Percentiles rank a stretch among this genome's conserved stretches.
Evolutionary conservation across 92 coral and sea anemone species (phyloP).

Genomic region (Palythoa caribaeorum): DNA sequence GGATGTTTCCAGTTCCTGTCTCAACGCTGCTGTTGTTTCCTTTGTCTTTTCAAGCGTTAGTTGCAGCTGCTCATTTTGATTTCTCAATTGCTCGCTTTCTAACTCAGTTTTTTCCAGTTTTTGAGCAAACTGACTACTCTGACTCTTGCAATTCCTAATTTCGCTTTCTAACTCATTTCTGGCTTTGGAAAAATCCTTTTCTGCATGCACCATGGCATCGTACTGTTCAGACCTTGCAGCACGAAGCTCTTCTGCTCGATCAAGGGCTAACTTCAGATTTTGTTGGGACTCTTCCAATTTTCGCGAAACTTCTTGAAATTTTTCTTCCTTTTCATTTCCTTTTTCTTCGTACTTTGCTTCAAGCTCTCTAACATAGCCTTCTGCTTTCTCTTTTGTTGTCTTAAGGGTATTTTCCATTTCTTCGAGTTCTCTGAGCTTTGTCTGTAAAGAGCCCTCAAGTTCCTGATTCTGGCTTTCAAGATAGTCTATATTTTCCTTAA

Average conservation of each 20-base stretch:
- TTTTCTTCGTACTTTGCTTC: constrained; percentile 18
- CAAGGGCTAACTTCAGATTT: constrained; percentile 37
- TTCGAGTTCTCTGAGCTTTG: constrained; percentile 53
- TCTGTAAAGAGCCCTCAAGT: constrained; percentile 23
- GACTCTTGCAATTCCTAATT: constrained; percentile 30
- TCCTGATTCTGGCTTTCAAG: constrained; percentile 12
- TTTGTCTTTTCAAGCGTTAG: constrained; percentile 27
- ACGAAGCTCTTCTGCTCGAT: constrained; percentile 68
- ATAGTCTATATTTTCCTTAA: constrained; percentile 8
- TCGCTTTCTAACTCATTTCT: constrained; percentile 66
- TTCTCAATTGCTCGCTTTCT: constrained; percentile 27
- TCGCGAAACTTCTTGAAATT: not conserved
- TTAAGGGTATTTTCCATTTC: constrained; percentile 39
- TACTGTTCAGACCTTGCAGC: constrained; percentile 55
- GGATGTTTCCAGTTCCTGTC: constrained; percentile 9
- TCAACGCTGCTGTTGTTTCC: constrained; percentile 23
- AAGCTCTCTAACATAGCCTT: constrained; percentile 29
- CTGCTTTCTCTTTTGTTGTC: constrained; percentile 7
- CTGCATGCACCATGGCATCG: constrained; percentile 67
- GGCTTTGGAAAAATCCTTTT: constrained; percentile 52
- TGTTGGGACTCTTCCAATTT: constrained; percentile 49
- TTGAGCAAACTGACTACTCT: constrained; percentile 23
- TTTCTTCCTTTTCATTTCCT: constrained; percentile 1
- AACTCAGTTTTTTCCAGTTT: constrained; percentile 39
- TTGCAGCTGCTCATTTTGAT: constrained; percentile 44